These are phyloP conservation scores for Allygus modestus DNA, from an alignment of 2,888 invertebrate species.

Conservation along the genomic window DNA sequence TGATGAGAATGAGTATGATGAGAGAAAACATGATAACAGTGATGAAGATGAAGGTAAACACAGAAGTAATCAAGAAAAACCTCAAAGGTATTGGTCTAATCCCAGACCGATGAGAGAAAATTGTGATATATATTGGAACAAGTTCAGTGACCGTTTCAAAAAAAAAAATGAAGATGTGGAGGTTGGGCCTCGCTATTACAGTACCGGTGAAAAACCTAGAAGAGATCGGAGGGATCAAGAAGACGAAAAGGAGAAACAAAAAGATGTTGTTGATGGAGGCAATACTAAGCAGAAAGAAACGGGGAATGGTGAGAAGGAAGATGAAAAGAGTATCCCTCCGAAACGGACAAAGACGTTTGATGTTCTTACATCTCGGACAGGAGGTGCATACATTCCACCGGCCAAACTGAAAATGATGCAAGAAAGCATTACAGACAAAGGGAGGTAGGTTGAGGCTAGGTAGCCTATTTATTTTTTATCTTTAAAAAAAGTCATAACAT, in stretches of 20 bases:
- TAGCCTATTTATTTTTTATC: no score
- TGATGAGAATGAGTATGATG: slow-evolving; percentile 39
- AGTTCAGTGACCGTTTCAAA: slow-evolving; percentile 54
- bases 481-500: no score
- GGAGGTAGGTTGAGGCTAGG: slow-evolving; percentile 72
- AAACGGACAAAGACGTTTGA: slow-evolving; percentile 79
- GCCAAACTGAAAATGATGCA: slow-evolving; percentile 97
- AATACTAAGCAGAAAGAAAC: slow-evolving; percentile 69
- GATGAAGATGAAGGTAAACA: slow-evolving; percentile 44
- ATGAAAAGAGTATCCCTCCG: slow-evolving; percentile 70
- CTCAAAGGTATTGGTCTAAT: slow-evolving; percentile 52
- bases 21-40: slow-evolving; percentile 59
- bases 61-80: slow-evolving; percentile 16
- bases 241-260: slow-evolving; percentile 30
- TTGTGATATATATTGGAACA: slow-evolving; percentile 61
- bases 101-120: slow-evolving; percentile 60
- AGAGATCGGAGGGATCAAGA: slow-evolving; percentile 18
- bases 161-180: slow-evolving; percentile 58
- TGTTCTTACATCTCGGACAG: slow-evolving; percentile 89
- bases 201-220: neutral
- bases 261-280: slow-evolving; percentile 68
- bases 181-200: slow-evolving; percentile 62
- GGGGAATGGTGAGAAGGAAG: slow-evolving; percentile 2
- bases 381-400: slow-evolving; percentile 99
- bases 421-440: slow-evolving; percentile 96